Evolutionary conservation across 2,113 vertebrate genomes (phyloP).

Genomic region (Solea solea): DNA sequence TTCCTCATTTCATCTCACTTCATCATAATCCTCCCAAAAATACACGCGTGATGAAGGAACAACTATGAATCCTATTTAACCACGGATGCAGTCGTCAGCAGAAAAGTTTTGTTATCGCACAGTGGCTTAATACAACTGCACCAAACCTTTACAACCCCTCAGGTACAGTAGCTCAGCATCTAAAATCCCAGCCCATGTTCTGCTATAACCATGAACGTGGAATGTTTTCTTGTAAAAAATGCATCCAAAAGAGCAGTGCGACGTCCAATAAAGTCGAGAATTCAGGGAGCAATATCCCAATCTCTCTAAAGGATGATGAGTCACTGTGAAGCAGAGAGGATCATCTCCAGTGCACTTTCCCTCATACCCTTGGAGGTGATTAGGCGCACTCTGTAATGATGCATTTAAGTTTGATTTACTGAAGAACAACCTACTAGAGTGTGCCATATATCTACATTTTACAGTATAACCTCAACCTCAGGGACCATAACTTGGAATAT

Average conservation of each 20-base stretch:
- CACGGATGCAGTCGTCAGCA: neutral
- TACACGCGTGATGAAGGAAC: too few relatives aligned
- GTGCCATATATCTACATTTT: constrained; percentile 20
- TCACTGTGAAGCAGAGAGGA: constrained; percentile 35
- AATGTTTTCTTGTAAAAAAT: constrained; percentile 22
- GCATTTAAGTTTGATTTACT: constrained; percentile 35
- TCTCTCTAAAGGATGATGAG: constrained; percentile 29
- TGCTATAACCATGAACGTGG: neutral
- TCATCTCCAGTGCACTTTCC: neutral
- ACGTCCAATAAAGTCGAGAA: constrained; percentile 31
- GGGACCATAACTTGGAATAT: constrained; percentile 29
- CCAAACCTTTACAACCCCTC: constrained; percentile 12
- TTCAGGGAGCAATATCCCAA: constrained; percentile 15
- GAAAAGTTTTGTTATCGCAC: neutral
- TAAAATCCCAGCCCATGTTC: constrained; percentile 17
- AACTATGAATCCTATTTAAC: neutral
- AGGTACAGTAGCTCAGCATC: constrained; percentile 4
- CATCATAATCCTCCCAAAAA: too few relatives aligned
- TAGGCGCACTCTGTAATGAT: constrained; percentile 17
- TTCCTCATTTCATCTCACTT: too few relatives aligned
- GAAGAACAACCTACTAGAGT: constrained; percentile 8
- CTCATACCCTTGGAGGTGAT: constrained; percentile 31
- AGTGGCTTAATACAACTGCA: constrained; percentile 6
- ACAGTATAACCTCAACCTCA: constrained; percentile 3
- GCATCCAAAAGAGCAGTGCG: constrained; percentile 13